Evolutionary conservation across 2,888 invertebrate genomes (phyloP).

Genomic region (Orthosia cruda): DNA sequence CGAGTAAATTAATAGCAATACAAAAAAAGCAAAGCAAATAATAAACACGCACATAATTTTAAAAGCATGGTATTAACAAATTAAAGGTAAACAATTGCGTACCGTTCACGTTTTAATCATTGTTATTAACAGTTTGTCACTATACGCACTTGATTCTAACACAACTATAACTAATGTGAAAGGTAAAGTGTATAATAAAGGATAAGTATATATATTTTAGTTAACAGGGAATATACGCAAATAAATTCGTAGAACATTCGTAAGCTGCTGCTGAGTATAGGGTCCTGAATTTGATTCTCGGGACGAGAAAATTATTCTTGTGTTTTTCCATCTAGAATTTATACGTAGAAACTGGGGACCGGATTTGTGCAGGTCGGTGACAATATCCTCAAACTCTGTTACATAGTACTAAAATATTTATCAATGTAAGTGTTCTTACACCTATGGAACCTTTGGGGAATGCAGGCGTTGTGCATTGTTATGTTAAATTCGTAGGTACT

Average conservation of each 20-base stretch:
- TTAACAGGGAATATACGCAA: neutral
- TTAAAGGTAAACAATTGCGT: conserved; percentile 14
- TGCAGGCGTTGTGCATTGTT: no score
- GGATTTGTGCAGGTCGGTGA: neutral
- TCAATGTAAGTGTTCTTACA: no score
- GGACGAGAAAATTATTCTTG: neutral
- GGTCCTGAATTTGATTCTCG: neutral
- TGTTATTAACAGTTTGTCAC: conserved; percentile 1
- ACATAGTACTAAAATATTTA: neutral
- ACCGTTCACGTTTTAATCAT: neutral
- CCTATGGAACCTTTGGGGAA: neutral
- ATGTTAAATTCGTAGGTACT: neutral
- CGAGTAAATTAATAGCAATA: conserved; percentile 1
- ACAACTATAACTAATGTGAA: neutral
- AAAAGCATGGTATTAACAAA: conserved; percentile 15
- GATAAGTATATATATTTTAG: neutral
- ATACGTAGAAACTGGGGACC: neutral
- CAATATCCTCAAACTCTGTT: neutral
- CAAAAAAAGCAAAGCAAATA: conserved; percentile 5
- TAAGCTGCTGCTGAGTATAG: neutral
- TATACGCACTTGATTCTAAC: neutral
- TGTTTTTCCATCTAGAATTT: neutral
- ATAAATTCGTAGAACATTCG: neutral
- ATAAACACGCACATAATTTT: neutral
- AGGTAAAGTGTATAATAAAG: neutral